Conservation (phyloP, 2,113 vertebrate genomes). For the Genyomyrus donnyi region DNA sequence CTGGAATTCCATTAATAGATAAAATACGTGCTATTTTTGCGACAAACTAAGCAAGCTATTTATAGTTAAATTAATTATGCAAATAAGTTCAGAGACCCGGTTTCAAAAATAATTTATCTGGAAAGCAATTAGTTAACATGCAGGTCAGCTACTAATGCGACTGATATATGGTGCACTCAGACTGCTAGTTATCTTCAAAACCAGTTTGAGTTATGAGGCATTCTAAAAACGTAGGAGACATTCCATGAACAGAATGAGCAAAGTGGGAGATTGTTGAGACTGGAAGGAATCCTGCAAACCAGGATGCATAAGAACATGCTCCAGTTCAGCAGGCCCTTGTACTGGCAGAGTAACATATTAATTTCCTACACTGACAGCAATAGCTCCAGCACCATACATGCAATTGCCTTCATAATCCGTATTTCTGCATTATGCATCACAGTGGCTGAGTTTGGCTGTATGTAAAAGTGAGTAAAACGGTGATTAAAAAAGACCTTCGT, state of each 20-base stretch:
- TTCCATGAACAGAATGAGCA: not conserved
- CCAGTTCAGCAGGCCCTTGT: not conserved
- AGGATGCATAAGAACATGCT: not conserved
- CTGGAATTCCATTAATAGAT: conserved; percentile 10
- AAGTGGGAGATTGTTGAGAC: not conserved
- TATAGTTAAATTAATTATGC: conserved; percentile 7
- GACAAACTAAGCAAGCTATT: not conserved
- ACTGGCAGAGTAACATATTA: not conserved
- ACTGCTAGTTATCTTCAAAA: not conserved
- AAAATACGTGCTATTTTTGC: not conserved
- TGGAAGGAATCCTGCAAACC: not conserved
- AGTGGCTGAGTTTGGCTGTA: not conserved
- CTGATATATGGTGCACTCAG: not conserved
- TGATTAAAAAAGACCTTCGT: not conserved
- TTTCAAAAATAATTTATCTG: conserved; percentile 10
- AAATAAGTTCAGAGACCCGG: conserved; percentile 4
- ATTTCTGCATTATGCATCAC: not conserved
- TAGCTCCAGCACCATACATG: not conserved
- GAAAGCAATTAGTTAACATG: conserved; percentile 6
- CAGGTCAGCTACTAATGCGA: not conserved
- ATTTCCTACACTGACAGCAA: not conserved
- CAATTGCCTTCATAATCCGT: not conserved
- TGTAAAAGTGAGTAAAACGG: not conserved
- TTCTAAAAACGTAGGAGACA: not conserved
- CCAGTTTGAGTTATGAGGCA: not conserved